Evolutionary conservation across 37 sponge, comb jelly and placozoan species (phyloP).

Genomic region (Crambe crambe): DNA sequence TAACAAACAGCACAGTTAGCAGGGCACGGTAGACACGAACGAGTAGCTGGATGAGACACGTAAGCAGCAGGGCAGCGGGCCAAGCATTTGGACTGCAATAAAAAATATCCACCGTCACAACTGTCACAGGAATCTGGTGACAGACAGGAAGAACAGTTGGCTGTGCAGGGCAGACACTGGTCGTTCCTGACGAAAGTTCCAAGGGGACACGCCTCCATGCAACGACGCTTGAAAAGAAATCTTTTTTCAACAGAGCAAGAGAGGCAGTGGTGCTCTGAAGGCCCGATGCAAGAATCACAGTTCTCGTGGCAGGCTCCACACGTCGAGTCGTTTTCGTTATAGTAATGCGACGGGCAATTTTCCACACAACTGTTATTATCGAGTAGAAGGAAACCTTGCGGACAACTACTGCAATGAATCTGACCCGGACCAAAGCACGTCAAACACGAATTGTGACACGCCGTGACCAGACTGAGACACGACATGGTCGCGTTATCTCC

Average conservation of each 20-base stretch:
- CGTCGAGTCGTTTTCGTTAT: not conserved
- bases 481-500: not conserved
- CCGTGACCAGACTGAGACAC: constrained; percentile 23
- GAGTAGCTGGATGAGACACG: not conserved
- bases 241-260: constrained; percentile 20
- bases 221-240: constrained; percentile 21
- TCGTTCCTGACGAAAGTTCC: not conserved
- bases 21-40: constrained; percentile 31
- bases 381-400: not conserved
- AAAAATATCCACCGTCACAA: constrained; percentile 22
- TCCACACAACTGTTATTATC: constrained; percentile 15
- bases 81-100: constrained; percentile 26
- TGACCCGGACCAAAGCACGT: constrained; percentile 44
- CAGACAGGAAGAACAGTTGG: constrained; percentile 46
- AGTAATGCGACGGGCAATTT: constrained; percentile 38
- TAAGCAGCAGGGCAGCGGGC: constrained; percentile 33
- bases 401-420: constrained; percentile 40
- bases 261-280: constrained; percentile 16
- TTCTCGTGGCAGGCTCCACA: constrained; percentile 31
- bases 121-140: constrained; percentile 9
- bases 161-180: constrained; percentile 55
- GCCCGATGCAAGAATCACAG: constrained; percentile 57
- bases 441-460: constrained; percentile 50
- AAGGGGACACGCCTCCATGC: constrained; percentile 30
- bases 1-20: constrained; percentile 28